phyloP scores from a whole-genome alignment of 2,888 invertebrate species.

The Amiota minor region DNA sequence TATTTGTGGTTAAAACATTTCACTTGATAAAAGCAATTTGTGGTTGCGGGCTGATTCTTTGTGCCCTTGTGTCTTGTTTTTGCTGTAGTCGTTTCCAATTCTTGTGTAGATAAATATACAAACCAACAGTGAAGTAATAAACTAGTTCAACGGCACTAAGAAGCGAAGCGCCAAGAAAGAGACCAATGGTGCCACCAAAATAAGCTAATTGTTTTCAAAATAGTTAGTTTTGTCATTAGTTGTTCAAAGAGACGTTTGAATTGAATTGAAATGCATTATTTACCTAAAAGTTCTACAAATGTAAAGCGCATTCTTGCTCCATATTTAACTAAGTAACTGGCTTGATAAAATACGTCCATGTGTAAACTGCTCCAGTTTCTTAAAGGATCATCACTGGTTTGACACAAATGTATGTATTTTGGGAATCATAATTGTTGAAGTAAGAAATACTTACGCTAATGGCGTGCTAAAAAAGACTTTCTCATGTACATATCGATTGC shows the following conservation, averaged over 20 bases:
- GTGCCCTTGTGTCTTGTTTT: slow-evolving; percentile 8
- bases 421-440: too few species aligned
- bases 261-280: slow-evolving; percentile 3
- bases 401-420: background rate
- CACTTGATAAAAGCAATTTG: background rate
- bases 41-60: slow-evolving; percentile 46
- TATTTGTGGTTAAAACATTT: background rate
- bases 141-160: slow-evolving; percentile 73
- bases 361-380: slow-evolving; percentile 36
- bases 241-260: too few species aligned
- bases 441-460: slow-evolving; percentile 49
- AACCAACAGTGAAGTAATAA: slow-evolving; percentile 70
- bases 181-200: slow-evolving; percentile 74
- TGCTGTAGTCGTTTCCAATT: slow-evolving; percentile 33
- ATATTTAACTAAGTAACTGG: slow-evolving; percentile 71
- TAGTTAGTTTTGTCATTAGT: too few species aligned
- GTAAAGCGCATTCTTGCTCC: slow-evolving; percentile 72
- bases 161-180: slow-evolving; percentile 74
- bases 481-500: slow-evolving; percentile 61
- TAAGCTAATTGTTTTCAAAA: slow-evolving; percentile 64
- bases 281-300: slow-evolving; percentile 73
- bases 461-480: slow-evolving; percentile 49
- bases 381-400: slow-evolving; percentile 24
- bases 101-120: slow-evolving; percentile 54
- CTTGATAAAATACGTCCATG: slow-evolving; percentile 71